Evolutionary conservation across 2,888 invertebrate genomes (phyloP), one percentile per base, ranked within the genome.

Genomic region (Allygus modestus): DNA sequence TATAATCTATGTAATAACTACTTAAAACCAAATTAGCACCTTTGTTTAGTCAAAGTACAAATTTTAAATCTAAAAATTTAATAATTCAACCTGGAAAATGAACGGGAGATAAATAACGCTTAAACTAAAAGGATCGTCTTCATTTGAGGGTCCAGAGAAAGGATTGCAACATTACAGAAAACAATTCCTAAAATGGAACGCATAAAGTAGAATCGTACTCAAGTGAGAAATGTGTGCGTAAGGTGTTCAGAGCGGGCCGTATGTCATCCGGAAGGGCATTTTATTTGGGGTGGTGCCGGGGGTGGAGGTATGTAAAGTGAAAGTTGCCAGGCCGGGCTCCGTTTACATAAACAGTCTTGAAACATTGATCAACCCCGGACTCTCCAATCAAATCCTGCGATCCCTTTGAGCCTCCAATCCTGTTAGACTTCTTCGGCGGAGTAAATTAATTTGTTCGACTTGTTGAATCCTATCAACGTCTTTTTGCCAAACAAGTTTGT

Each of bases 261-360:
- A 37, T 43, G 73, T 73, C 73, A 73, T 73, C 73, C 12, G 73
- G 73, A 73, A 73, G 73, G 73, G 73, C 73, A 73, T 73, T 73
- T 73, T 73, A 73, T 73, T 73, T 73, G 73, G 41, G 43, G 73
- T 12, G 9, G 73, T 26, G 37, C 23, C 41, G 41, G 1, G 37
- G 73, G 73, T 37, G 73, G 73, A n/a, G 37, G 37, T 73, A 73
- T 73, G 79, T 79, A 79, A 79, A 79, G 54, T 79, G 79, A 51
- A 51, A 79, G 79, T 51, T 26, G 51, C 20, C 26, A n/a, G 65
- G 31, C 15, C 65, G 28, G 31, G 28, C 46, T 51, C n/a, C 43
- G 79, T 79, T 79, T 51, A 79, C 46, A 46, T 79, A 79, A 51
- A 79, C 79, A 51, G 79, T 51, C 79, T 79, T 73, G 73, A 73